Conservation (phyloP, 2,797 vertebrate species). For the Squalus acanthias region DNA sequence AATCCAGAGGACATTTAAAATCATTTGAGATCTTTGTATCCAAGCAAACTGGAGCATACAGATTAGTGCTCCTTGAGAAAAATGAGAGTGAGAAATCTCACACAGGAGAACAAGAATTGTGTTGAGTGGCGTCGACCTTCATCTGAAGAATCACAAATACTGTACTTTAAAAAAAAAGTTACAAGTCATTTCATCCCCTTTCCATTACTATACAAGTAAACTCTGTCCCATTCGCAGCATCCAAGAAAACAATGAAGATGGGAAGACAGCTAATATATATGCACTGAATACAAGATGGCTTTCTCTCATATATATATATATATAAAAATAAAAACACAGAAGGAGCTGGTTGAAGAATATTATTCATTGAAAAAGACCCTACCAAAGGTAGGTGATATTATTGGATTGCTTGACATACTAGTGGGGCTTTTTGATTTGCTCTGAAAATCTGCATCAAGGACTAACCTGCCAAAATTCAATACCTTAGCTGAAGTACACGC, state of each 20-base stretch:
- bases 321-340: not conserved
- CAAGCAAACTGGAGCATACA: not conserved
- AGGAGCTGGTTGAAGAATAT: not conserved
- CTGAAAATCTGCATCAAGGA: conserved; percentile 29
- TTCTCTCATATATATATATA: not conserved
- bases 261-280: not conserved
- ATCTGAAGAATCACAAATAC: not conserved
- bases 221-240: not conserved
- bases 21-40: not conserved
- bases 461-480: conserved; percentile 21
- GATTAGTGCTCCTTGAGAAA: not conserved
- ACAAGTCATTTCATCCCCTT: not conserved
- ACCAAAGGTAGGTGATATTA: not conserved
- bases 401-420: not conserved
- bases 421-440: not conserved
- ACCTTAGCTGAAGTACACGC: conserved; percentile 24
- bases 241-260: not conserved
- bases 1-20: not conserved
- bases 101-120: not conserved
- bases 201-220: not conserved
- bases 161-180: not conserved
- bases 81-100: not conserved
- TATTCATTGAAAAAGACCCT: not conserved
- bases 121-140: too few species aligned
- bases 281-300: not conserved